Base-by-base conservation (phyloP, 2,797 vertebrate genomes). In the Lacerta agilis region DNA sequence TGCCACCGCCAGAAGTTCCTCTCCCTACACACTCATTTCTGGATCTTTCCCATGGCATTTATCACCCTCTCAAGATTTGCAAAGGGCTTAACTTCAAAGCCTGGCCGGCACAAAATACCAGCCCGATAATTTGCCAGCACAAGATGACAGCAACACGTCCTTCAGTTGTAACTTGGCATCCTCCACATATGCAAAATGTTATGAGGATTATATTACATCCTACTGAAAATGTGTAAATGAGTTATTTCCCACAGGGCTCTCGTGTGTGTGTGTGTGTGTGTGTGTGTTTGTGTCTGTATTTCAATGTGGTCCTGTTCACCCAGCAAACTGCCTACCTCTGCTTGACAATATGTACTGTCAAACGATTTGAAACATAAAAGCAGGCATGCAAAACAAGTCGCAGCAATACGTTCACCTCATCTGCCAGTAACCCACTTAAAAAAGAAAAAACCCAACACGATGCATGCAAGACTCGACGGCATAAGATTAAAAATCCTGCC, bases 401-500 rank as follows among this genome's bases (percentile, higher is more conserved):
- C 55, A 79, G 25, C 69, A 88, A 64, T 8, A 85, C 10, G 10
- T 13, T 43, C 80, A n/a, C 36, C 38, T 38, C 36, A 5, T 43
- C 33, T 79, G 77, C 77, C 77, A 58, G 75, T 20, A 71, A 79
- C 55, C 64, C 78, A 72, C 41, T 36, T n/a, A n/a, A 83, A 72
- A 55, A 55, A 55, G 49, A 55, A 55, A 55, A 45, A 64, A 64
- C 20, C 27, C 71, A 88, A 88, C 49, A 41, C 29, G 41, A 88
- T 27, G 4, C 29, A 38, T 45, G 10, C n/a, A 58, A 58, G 15
- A 81, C 82, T 82, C 18, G 86, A 11, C 17, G 23, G 90, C 45
- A 82, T 1, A 72, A 90, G 93, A 94, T 89, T 29, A 90, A 86
- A 87, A 38, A 80, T 90, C 85, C 23, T 58, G 75, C 33, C 71